Base-by-base conservation (phyloP, 23 tunicate species). In the Ciona savignyi region DNA sequence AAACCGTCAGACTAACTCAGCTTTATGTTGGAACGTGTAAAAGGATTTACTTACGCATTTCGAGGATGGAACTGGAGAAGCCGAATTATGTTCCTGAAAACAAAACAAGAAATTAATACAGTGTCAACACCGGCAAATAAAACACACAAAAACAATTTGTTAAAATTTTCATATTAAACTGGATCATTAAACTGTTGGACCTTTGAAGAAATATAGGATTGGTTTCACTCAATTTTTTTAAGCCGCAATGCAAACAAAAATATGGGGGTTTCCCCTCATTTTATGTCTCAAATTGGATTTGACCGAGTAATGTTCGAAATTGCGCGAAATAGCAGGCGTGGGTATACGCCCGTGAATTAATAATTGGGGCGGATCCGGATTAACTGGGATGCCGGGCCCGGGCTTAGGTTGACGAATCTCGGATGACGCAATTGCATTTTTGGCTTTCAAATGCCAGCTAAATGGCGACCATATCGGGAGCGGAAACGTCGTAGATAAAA, bases 321-420 rank as follows among this genome's bases (percentile, higher is more conserved):
- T 42, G 9, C 11, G 15, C 56, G 56, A 15, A 42, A 42, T 42
- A 6, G 56, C 56, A 42, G 56, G 56, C 56, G 56, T 42, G 56
- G 56, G 56, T 42, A n/a, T n/a, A 42, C 56, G 56, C 56, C 56
- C 56, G 56, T 42, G 9, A 9, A 42, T 42, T 42, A 42, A 42
- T 42, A 42, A 42, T 42, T 42, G 56, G 56, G 56, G 56, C 56
- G 56, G 56, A 42, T 42, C 56, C 56, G 56, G 56, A 9, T 42
- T 42, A 42, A 42, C 56, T 9, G 11, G 56, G 15, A 42, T 9
- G 56, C 56, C 56, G 9, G 56, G 56, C 56, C 15, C 15, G 15
- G 15, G 56, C 15, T 42, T 42, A 6, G 15, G 56, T 15, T 42
- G 56, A 9, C 11, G 56, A 42, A 42, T 42, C 15, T 42, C 9